A percentile compares a stretch with the other conserved stretches of the same genome.
phyloP scores from a whole-genome alignment of 2,888 invertebrate genomes.

The Ligdia adustata region DNA sequence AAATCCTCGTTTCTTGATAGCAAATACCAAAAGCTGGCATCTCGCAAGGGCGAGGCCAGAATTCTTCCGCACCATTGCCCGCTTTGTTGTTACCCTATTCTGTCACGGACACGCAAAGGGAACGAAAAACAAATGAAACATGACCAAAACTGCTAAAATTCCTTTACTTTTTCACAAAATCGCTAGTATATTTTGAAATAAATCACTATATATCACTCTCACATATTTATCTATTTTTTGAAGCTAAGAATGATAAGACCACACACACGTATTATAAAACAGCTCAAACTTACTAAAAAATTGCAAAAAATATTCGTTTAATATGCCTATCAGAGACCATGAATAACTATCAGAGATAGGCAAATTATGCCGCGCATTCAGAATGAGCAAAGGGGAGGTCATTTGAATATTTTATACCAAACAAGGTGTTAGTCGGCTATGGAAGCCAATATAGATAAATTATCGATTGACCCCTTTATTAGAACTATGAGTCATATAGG shows the following conservation, averaged over 20 bases:
- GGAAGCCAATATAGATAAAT: slow-evolving; percentile 12
- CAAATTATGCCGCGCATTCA: slow-evolving; percentile 26
- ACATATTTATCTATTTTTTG: no score
- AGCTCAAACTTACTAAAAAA: slow-evolving; percentile 9
- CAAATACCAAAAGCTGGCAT: slow-evolving; percentile 34
- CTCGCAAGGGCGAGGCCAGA: slow-evolving; percentile 65
- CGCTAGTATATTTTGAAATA: neutral
- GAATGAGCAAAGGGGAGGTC: slow-evolving; percentile 25
- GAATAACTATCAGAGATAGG: slow-evolving; percentile 14
- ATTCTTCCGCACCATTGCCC: slow-evolving; percentile 79
- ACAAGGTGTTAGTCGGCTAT: slow-evolving; percentile 20
- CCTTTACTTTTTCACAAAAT: slow-evolving; percentile 3
- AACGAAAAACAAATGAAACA: slow-evolving; percentile 40
- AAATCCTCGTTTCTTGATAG: neutral
- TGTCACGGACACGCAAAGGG: slow-evolving; percentile 63
- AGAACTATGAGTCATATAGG: no score
- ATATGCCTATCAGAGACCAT: slow-evolving; percentile 8
- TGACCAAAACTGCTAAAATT: slow-evolving; percentile 28
- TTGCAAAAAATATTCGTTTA: slow-evolving; percentile 3
- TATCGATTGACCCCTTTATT: slow-evolving; percentile 10
- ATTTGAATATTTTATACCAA: slow-evolving; percentile 29
- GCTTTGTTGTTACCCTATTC: slow-evolving; percentile 76
- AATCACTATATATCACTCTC: neutral
- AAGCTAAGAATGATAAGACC: no score
- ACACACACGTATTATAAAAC: slow-evolving; percentile 6